Evolutionary conservation across 2,113 vertebrate genomes (phyloP), one percentile per base, ranked within the genome.

Genomic region (Choloepus hoffmanni): DNA sequence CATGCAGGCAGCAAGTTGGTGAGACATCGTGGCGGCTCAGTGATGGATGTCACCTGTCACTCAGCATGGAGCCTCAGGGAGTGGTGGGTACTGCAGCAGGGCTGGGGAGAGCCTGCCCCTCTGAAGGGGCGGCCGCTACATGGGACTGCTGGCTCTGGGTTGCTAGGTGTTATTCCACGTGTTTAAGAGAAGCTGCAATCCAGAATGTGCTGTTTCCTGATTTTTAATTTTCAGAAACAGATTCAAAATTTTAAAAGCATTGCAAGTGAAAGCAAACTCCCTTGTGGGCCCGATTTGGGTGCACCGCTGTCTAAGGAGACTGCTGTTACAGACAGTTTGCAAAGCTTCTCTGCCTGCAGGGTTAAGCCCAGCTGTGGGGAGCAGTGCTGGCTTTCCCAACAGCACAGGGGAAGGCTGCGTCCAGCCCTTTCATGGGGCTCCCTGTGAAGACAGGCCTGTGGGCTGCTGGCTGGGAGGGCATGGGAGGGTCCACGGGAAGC

Each of bases 151-250:
- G 72, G 36, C 33, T 21, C 30, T 1, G 68, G 24, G 4, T 78
- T 55, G n/a, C 60, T 6, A 0, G 26, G 14, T 26, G 43, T 45
- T 45, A 19, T 70, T 63, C n/a, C 0, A 1, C 1, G 24, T 40
- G 13, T 65, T 60, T 21, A 55, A 2, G 68, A 78, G 50, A 14
- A 43, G 30, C 58, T 76, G 43, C 18, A 18, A 33, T 70, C 50
- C 43, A 2, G 16, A 14, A 16, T 85, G n/a, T 67, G 40, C 60
- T 79, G 72, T 62, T 77, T 77, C 36, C 65, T 85, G 55, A n/a
- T 65, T 10, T 55, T 95, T 92, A 70, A 16, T 78, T 89, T 97
- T 92, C 33, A 40, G 92, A 90, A 91, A 55, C 65, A 48, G 33
- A 60, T 74, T 89, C 43, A 60, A 16, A 19, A 18, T 53, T 93